phyloP scores from a whole-genome alignment of 2,888 invertebrate genomes.

The Hydrotaea diabolus region DNA sequence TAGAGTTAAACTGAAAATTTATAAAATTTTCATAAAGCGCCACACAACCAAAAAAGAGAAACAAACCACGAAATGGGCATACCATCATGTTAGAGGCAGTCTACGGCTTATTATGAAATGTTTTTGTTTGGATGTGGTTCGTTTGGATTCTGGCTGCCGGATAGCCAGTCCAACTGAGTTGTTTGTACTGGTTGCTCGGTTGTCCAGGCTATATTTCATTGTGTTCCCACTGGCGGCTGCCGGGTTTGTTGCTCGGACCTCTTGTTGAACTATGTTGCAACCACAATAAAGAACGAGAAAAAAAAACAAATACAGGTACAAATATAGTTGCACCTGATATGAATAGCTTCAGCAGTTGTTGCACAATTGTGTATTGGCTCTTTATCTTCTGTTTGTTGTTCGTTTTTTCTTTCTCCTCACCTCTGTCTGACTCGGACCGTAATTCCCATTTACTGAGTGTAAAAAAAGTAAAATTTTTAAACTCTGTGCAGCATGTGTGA shows the following conservation, averaged over 20 bases:
- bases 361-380: neutral
- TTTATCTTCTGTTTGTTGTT: neutral
- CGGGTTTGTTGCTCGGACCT: neutral
- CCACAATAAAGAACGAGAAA: neutral
- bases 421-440: neutral
- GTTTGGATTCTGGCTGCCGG: neutral
- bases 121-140: neutral
- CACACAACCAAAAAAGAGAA: neutral
- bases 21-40: conserved; percentile 27
- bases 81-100: neutral
- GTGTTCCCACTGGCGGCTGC: neutral
- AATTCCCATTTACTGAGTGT: conserved; percentile 25
- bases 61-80: too few species aligned
- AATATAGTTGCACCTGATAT: conserved; percentile 24
- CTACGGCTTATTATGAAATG: neutral
- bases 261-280: neutral
- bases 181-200: neutral
- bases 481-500: neutral
- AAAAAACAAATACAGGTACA: neutral
- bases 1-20: conserved; percentile 14
- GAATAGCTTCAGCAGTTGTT: conserved; percentile 14
- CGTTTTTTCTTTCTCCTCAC: neutral
- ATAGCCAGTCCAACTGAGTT: neutral
- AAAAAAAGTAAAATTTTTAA: conserved; percentile 4
- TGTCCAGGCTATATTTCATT: neutral